phyloP scores from a whole-genome alignment of 2,113 vertebrate genomes.

The Pungitius pungitius region DNA sequence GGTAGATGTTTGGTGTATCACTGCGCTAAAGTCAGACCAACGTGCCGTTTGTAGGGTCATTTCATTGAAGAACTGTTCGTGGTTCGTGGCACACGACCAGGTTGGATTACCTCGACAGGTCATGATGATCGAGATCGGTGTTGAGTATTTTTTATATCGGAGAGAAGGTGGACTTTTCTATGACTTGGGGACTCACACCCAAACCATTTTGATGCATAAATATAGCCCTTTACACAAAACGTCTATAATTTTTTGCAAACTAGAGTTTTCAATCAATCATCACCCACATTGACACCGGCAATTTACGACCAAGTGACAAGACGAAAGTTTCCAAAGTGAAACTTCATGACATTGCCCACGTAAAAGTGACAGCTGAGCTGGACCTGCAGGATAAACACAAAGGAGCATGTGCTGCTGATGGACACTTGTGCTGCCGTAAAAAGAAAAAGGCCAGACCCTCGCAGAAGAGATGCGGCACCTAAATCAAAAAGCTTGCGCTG shows the following conservation, averaged over 20 bases:
- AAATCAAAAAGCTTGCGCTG: slow-evolving; percentile 28
- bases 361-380: background rate
- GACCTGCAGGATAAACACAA: slow-evolving; percentile 18
- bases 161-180: background rate
- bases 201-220: background rate
- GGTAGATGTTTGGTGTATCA: background rate
- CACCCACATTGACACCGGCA: background rate
- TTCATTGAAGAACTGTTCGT: background rate
- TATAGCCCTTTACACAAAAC: background rate
- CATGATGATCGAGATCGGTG: background rate
- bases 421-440: slow-evolving; percentile 17
- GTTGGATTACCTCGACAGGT: background rate
- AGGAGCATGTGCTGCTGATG: slow-evolving; percentile 21
- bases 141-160: background rate
- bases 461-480: slow-evolving; percentile 21
- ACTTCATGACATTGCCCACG: background rate
- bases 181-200: background rate
- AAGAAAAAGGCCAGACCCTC: background rate
- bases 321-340: slow-evolving; percentile 20
- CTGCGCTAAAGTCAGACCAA: background rate
- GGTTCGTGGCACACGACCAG: background rate
- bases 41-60: background rate
- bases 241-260: no score
- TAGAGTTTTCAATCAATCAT: background rate
- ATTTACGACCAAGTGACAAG: background rate